Conservation (phyloP, 2,888 invertebrate species). For the Pristionchus maxplancki region DNA sequence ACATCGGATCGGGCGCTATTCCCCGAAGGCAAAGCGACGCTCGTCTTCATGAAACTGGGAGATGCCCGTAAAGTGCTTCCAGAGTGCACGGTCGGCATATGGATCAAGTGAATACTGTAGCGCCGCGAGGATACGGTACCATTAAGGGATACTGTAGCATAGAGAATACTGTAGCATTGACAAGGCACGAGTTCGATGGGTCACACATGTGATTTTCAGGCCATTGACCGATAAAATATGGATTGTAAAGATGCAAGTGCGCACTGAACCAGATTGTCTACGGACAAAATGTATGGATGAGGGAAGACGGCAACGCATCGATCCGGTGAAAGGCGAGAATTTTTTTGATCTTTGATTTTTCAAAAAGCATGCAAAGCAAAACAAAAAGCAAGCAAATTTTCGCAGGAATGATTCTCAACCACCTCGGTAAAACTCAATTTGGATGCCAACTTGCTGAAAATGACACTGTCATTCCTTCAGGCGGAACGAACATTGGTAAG, state of each 20-base stretch:
- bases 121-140: too few species aligned
- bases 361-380: neutral
- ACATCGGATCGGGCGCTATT: too few species aligned
- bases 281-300: too few species aligned
- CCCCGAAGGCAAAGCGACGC: neutral
- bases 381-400: neutral
- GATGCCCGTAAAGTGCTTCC: neutral
- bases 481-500: neutral
- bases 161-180: neutral
- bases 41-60: neutral
- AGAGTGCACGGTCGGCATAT: neutral
- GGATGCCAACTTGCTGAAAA: neutral
- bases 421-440: too few species aligned
- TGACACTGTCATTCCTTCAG: too few species aligned
- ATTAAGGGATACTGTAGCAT: too few species aligned
- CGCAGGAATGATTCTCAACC: too few species aligned
- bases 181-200: neutral
- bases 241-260: too few species aligned
- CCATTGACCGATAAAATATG: neutral
- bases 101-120: neutral
- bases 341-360: neutral
- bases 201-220: too few species aligned
- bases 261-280: too few species aligned
- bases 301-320: too few species aligned
- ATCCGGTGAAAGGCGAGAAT: too few species aligned